A percentile compares a stretch with the other conserved stretches of the same genome.
phyloP scores from a whole-genome alignment of 2,888 invertebrate species.

The Ichneumon xanthorius region DNA sequence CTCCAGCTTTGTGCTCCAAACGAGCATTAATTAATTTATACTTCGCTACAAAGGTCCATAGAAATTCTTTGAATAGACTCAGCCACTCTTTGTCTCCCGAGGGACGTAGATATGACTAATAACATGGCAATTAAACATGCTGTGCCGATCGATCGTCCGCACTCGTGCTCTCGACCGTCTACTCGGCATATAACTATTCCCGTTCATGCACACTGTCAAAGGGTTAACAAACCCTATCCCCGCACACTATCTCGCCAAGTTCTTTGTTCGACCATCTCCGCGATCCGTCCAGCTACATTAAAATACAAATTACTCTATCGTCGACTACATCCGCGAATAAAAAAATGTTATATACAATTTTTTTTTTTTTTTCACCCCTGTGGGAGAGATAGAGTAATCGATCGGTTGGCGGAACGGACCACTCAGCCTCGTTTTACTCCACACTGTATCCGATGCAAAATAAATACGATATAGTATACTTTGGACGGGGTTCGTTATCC shows the following conservation, averaged over 20 bases:
- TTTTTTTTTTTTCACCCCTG: not conserved
- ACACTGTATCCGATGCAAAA: conserved; percentile 8
- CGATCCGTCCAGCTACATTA: not conserved
- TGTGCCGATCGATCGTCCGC: conserved; percentile 74
- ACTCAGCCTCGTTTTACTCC: conserved; percentile 32
- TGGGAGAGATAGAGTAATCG: not conserved
- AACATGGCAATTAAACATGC: conserved; percentile 71
- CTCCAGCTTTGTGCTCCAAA: not conserved
- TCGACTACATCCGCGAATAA: not conserved
- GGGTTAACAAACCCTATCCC: conserved; percentile 75
- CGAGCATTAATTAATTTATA: conserved; percentile 20
- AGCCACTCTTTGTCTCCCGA: conserved; percentile 24
- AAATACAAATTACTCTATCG: not conserved
- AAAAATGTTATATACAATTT: not conserved
- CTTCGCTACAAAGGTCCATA: conserved; percentile 8
- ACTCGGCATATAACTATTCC: conserved; percentile 60
- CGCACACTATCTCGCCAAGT: conserved; percentile 51
- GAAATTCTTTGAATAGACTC: conserved; percentile 50
- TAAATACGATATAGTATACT: conserved; percentile 23
- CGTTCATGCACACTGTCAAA: conserved; percentile 68
- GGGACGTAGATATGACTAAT: conserved; percentile 52
- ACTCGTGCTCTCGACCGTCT: conserved; percentile 53
- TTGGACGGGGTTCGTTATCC: conserved; percentile 50
- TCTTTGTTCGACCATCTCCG: conserved; percentile 36
- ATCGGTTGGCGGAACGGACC: conserved; percentile 1